Base-by-base conservation (phyloP, 1,140 invertebrate species). In the Hyphantria cunea region DNA sequence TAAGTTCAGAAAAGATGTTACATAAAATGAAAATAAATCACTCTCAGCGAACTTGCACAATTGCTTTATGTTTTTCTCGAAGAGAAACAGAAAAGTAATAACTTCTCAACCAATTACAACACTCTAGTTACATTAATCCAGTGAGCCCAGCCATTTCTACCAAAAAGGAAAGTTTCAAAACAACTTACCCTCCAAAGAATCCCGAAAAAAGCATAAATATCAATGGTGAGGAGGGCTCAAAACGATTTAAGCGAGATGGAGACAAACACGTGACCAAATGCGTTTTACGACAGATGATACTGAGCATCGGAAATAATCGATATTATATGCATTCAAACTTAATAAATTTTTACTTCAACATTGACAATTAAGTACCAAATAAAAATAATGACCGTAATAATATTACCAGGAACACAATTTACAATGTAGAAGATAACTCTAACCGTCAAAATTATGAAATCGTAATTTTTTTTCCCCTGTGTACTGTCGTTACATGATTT, bases 181-280 rank as follows among this genome's bases (percentile, higher is more conserved):
- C 74, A 80, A 80, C 71, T 80, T 74, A 70, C 67, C 76, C 74
- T 72, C 74, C 47, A 72, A 72, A 76, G 70, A 68, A 78, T 70
- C 64, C 73, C 76, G 62, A 76, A 80, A 74, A 83, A 83, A 75
- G 65, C 74, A 86, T 84, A 86, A 83, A 84, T 84, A 84, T 82
- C 79, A 84, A 80, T 79, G 70, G 71, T 69, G 73, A 64, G 65
- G 72, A 81, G 70, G 76, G 74, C 74, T 73, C 70, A 56, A 70
- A 64, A 68, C 66, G 64, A 72, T 79, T 72, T 68, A 68, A 71
- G 70, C 70, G 66, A 48, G 51, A 70, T 70, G 71, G 66, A 70
- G 67, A 76, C 68, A 66, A 72, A 70, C 62, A 70, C 74, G 72
- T 64, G 34, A 17, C 56, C 66, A 60, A 75, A 80, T 82, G 72